Evolutionary conservation across 2,888 invertebrate species (phyloP), one percentile per base, ranked within the genome.

Genomic region (Baccha elongata): DNA sequence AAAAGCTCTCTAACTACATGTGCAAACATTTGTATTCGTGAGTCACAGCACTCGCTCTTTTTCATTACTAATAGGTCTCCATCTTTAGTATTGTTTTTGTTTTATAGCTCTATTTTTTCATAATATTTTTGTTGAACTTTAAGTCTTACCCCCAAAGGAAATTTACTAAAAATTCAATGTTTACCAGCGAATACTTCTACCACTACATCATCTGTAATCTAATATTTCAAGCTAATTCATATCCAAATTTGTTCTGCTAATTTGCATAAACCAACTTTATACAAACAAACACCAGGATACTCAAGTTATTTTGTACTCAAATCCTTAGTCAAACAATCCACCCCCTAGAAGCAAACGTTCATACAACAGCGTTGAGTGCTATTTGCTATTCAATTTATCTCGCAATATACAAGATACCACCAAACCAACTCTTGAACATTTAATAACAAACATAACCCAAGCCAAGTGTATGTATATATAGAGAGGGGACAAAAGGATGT

Each of bases 401-500:
- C 48, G 46, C 26, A 58, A 26, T n/a, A 40, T 13, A 37, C 37
- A 21, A 55, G 13, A 69, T 71, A 58, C 71, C 71, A 58, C 71
- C 55, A 58, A 78, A 58, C 71, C 55, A 58, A 78, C 55, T 48
- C n/a, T 64, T 3, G 11, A 65, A 37, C 58, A 60, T 69, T 69
- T 64, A 69, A 64, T 42, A 72, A 58, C 71, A 71, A 76, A 71
- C 62, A n/a, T n/a, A 76, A 64, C 69, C 46, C 53, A 55, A 29
- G 64, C 46, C 53, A 55, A 29, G 64, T 58, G 65, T 58, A 58
- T 48, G 7, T 15, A 6, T 23, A 15, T 58, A 1, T 58, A 6
- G 29, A 17, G n/a, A 60, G 29, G 44, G 60, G 44, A 52, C 26
- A 7, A 60, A 26, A 60, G 58, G 58, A 60, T 60, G 60, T 60